Conservation (phyloP, 2,888 invertebrate genomes). For the Temnothorax unifasciatus region DNA sequence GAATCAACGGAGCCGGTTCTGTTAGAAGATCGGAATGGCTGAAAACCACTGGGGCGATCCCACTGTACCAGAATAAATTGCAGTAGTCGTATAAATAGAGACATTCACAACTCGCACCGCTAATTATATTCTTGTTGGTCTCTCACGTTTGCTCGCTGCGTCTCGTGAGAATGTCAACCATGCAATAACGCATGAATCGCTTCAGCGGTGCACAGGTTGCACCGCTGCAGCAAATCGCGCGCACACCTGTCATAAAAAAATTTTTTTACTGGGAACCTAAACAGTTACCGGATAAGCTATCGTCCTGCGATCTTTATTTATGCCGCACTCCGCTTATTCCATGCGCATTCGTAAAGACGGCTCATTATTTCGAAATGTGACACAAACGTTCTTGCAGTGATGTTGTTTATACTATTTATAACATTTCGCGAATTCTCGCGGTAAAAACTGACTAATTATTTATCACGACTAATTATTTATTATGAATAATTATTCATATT, state of each 20-base stretch:
- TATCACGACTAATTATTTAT: not conserved
- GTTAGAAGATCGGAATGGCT: not conserved
- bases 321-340: not conserved
- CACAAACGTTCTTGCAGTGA: not conserved
- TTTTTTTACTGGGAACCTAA: constrained; percentile 38
- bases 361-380: constrained; percentile 1
- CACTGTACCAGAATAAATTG: constrained; percentile 56
- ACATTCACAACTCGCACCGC: constrained; percentile 61
- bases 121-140: constrained; percentile 65
- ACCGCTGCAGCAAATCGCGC: constrained; percentile 16
- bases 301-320: not conserved
- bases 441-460: not conserved
- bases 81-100: constrained; percentile 59
- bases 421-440: not conserved
- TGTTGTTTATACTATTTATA: constrained; percentile 13
- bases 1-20: not conserved
- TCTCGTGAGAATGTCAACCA: constrained; percentile 57
- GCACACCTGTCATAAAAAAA: constrained; percentile 57
- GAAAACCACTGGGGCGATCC: constrained; percentile 54
- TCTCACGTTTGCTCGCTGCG: constrained; percentile 21
- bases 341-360: not conserved
- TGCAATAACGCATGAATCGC: constrained; percentile 49
- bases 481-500: not conserved
- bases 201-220: constrained; percentile 35
- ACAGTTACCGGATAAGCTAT: constrained; percentile 1